Percentiles rank a stretch among this genome's conserved stretches.
These are phyloP conservation scores for Pseudopipra pipra DNA, from an alignment of 2,113 vertebrate genomes.

Conservation along the genomic window DNA sequence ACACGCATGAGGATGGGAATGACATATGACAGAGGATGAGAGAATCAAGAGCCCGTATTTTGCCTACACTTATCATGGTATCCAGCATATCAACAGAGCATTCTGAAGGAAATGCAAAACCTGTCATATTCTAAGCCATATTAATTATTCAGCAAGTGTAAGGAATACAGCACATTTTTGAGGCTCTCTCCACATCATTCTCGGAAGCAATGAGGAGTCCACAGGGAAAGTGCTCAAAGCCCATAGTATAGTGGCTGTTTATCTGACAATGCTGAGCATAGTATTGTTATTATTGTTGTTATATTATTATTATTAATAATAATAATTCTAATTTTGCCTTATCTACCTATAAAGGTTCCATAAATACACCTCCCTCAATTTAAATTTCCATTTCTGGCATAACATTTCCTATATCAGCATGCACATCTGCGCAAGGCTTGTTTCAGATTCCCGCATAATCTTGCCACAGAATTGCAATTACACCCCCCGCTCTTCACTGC, in stretches of 20 bases:
- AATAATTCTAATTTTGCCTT: neutral
- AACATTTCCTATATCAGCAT: neutral
- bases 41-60: neutral
- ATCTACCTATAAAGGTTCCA: neutral
- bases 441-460: neutral
- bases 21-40: neutral
- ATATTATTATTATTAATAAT: neutral
- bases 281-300: neutral
- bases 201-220: constrained; percentile 19
- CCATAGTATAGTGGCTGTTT: neutral
- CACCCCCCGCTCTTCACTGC: neutral
- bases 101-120: constrained; percentile 15
- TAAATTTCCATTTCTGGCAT: neutral
- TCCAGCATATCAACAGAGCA: neutral
- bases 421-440: neutral
- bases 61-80: neutral
- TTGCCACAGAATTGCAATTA: neutral
- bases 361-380: neutral
- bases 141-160: constrained; percentile 46
- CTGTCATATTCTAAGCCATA: constrained; percentile 27
- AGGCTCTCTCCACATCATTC: neutral
- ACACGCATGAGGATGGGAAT: neutral
- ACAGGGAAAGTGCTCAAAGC: constrained; percentile 38
- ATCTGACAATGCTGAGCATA: neutral
- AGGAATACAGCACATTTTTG: constrained; percentile 32